phyloP scores from a whole-genome alignment of 2,888 invertebrate species.

The Polyploca ridens region DNA sequence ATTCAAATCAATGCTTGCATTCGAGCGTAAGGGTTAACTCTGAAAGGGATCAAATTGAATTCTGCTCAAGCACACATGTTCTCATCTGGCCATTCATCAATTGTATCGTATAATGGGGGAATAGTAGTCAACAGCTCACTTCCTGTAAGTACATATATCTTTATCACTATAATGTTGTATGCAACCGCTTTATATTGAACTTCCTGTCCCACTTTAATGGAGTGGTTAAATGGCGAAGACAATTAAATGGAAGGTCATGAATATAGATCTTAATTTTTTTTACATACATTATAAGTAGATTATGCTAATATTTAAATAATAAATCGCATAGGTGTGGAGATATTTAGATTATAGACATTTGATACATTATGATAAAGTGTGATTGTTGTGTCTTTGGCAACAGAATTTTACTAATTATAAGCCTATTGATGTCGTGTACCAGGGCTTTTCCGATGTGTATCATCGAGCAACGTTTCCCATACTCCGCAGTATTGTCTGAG shows the following conservation, averaged over 20 bases:
- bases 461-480: not conserved
- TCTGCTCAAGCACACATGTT: slow-evolving; percentile 74
- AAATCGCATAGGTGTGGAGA: too few species aligned
- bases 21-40: slow-evolving; percentile 71
- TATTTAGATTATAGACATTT: too few species aligned
- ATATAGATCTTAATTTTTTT: not conserved
- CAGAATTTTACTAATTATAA: not conserved
- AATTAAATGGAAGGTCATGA: not conserved
- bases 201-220: slow-evolving; percentile 30
- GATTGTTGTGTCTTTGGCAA: not conserved
- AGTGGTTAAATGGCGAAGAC: not conserved
- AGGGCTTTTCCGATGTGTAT: not conserved
- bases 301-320: too few species aligned
- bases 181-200: slow-evolving; percentile 32
- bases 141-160: slow-evolving; percentile 54
- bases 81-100: slow-evolving; percentile 76
- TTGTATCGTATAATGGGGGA: slow-evolving; percentile 73
- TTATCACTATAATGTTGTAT: slow-evolving; percentile 31
- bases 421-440: not conserved
- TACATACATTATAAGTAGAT: too few species aligned
- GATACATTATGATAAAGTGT: too few species aligned
- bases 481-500: not conserved
- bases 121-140: slow-evolving; percentile 72
- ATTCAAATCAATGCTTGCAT: slow-evolving; percentile 75
- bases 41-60: slow-evolving; percentile 80